Evolutionary conservation across 2,113 vertebrate genomes (phyloP), one percentile per base, ranked within the genome.

Genomic region (Hydrochoerus hydrochaeris): DNA sequence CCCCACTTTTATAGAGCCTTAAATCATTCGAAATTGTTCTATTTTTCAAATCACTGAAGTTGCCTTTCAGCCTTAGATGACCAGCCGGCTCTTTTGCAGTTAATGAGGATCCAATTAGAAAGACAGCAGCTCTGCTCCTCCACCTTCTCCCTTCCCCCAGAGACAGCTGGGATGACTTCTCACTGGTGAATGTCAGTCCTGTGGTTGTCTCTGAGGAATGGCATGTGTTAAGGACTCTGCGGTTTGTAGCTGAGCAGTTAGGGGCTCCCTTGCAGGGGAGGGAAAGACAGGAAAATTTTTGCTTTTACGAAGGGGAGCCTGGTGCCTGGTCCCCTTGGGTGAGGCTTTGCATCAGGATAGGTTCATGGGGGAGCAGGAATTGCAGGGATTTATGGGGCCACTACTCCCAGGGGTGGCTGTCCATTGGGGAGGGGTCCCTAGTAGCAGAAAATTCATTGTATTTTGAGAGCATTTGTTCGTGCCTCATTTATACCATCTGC

Each of bases 401-500:
- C 82, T 92, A 19, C 62, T 95, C 67, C 83, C 11, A 71, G 78
- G 44, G 54, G 35, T 88, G 44, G 57, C 88, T 63, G 8, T 38
- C 82, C 58, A 38, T 73, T 28, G 24, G 41, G 44, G 92, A 58
- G 88, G 92, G 35, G 71, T 87, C 41, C 90, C 91, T 90, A 1
- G 98, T 95, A 97, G 98, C 95, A 88, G 88, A 44, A 71, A 96
- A 97, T 83, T 88, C 93, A 89, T 97, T 96, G 46, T 95, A 92
- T 71, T 73, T 95, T 38, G 88, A 94, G 95, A 92, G 89, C 73
- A 69, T 96, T 95, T 97, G 92, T 95, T 97, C 94, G 92, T 95
- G 95, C 49, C 73, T 98, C 97, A 88, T 89, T 97, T 87, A 88
- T 97, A 95, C 96, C 96, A 94, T 98, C 95, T 97, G 85, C 73